phyloP scores from a whole-genome alignment of 2,113 vertebrate species.

The Psittacus erithacus region DNA sequence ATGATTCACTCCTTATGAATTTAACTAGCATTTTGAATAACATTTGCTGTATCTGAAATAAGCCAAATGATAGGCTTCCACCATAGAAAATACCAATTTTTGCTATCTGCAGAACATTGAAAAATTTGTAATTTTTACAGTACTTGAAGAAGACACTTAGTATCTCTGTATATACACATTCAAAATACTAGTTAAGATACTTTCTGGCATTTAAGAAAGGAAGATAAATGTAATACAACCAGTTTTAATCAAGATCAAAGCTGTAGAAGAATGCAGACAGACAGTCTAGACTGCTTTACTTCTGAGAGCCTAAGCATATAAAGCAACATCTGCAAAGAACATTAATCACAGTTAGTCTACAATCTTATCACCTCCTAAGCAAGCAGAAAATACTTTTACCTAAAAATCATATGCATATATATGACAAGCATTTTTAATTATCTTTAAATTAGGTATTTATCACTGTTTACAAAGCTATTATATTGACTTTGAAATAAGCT shows the following conservation, averaged over 20 bases:
- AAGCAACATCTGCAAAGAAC: slow-evolving; percentile 82
- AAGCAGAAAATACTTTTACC: slow-evolving; percentile 65
- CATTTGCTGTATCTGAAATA: not conserved
- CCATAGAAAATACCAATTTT: not conserved
- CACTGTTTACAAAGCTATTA: slow-evolving; percentile 18
- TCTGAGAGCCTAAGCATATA: slow-evolving; percentile 76
- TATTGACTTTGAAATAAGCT: not conserved
- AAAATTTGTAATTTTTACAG: not conserved
- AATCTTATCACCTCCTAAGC: slow-evolving; percentile 67
- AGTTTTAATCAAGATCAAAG: slow-evolving; percentile 87
- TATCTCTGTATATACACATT: not conserved
- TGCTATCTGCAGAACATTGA: not conserved
- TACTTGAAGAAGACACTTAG: not conserved
- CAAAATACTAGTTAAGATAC: not conserved
- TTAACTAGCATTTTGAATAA: not conserved
- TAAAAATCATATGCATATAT: slow-evolving; percentile 28
- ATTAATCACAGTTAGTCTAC: slow-evolving; percentile 78
- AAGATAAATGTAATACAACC: slow-evolving; percentile 75
- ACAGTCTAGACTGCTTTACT: slow-evolving; percentile 80
- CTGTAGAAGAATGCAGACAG: slow-evolving; percentile 77
- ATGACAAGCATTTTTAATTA: slow-evolving; percentile 16
- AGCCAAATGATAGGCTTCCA: not conserved
- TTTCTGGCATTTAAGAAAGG: slow-evolving; percentile 28
- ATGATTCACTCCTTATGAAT: not conserved
- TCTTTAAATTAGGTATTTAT: slow-evolving; percentile 43